phyloP scores from a whole-genome alignment of 2,888 invertebrate species.

The Disparrhopalites patrizii region DNA sequence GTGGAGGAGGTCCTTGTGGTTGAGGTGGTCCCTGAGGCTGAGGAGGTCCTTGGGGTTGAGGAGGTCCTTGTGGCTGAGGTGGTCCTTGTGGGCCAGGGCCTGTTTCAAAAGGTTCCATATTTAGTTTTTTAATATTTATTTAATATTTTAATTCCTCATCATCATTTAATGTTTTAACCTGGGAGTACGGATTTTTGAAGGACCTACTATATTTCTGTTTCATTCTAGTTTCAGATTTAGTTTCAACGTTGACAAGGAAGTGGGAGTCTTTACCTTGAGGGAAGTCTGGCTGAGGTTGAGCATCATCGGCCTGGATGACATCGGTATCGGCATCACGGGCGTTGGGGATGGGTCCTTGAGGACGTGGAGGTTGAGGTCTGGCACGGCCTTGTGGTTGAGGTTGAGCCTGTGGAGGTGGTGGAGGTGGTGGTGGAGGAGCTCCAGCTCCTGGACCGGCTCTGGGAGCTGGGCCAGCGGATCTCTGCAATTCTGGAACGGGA shows the following conservation, averaged over 20 bases:
- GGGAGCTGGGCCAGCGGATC: slow-evolving; percentile 40
- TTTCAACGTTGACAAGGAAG: too few relatives aligned
- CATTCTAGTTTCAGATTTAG: too few relatives aligned
- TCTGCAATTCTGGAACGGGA: slow-evolving; percentile 42
- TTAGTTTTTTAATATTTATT: too few relatives aligned
- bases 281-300: too few relatives aligned
- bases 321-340: slow-evolving; percentile 31
- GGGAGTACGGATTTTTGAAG: too few relatives aligned
- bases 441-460: slow-evolving; percentile 27
- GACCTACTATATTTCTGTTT: too few relatives aligned
- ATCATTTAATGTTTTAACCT: too few relatives aligned
- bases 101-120: too few relatives aligned
- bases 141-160: too few relatives aligned
- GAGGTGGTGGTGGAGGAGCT: slow-evolving; percentile 29
- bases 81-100: slow-evolving; percentile 22
- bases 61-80: slow-evolving; percentile 33
- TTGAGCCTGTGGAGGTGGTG: slow-evolving; percentile 36
- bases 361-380: slow-evolving; percentile 35
- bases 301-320: slow-evolving; percentile 32
- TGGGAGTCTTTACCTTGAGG: too few relatives aligned
- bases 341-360: slow-evolving; percentile 37
- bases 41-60: slow-evolving; percentile 19
- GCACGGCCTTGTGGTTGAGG: slow-evolving; percentile 32
- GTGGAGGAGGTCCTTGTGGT: slow-evolving; percentile 15
- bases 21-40: slow-evolving; percentile 32